phyloP scores from a whole-genome alignment of 2,113 vertebrate genomes.

The Pteropus alecto region DNA sequence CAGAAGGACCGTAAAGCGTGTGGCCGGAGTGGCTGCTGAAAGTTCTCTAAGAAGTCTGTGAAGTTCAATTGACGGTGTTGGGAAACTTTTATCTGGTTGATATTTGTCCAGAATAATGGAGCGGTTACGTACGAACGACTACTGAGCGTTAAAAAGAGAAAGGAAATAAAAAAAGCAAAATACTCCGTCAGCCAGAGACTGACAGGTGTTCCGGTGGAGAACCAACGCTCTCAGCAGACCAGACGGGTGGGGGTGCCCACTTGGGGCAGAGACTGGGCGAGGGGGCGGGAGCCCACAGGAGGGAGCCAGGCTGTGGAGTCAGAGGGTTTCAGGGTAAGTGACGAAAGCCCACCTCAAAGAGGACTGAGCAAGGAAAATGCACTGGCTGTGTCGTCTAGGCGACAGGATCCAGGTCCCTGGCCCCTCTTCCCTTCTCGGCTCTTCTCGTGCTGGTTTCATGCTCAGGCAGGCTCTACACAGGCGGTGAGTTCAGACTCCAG shows the following conservation, averaged over 20 bases:
- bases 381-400: not conserved
- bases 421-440: not conserved
- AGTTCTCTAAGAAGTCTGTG: not conserved
- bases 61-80: conserved; percentile 33
- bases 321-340: not conserved
- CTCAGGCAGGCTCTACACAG: not conserved
- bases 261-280: fast-evolving
- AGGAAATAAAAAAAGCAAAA: not conserved
- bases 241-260: fast-evolving
- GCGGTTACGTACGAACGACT: not conserved
- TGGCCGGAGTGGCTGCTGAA: not conserved
- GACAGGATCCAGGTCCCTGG: fast-evolving
- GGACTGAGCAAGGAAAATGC: not conserved
- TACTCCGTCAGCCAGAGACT: not conserved
- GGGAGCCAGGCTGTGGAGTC: fast-evolving
- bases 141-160: not conserved
- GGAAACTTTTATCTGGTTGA: conserved; percentile 2
- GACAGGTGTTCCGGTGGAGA: not conserved
- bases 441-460: not conserved
- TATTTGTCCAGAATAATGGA: conserved; percentile 10
- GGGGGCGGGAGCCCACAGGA: not conserved
- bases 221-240: fast-evolving
- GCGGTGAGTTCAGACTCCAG: not conserved
- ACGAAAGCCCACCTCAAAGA: not conserved
- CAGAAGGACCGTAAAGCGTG: conserved; percentile 31